These are phyloP conservation scores for Sitta carolinensis DNA, from an alignment of 2,797 vertebrate genomes.

Conservation along the genomic window DNA sequence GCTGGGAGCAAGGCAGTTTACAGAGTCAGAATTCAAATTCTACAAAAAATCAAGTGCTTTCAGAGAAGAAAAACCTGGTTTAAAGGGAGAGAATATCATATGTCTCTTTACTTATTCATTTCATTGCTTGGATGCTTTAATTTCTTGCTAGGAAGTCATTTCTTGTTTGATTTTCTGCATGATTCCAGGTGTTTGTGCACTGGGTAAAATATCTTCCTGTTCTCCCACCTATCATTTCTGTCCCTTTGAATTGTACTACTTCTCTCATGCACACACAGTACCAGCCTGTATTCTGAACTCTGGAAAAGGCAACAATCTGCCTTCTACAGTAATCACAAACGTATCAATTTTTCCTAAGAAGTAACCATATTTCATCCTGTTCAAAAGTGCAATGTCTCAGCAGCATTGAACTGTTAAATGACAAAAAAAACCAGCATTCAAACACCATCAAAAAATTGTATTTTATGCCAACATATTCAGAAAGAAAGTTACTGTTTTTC, in stretches of 20 bases:
- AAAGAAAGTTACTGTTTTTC: background rate
- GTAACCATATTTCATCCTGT: background rate
- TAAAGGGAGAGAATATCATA: background rate
- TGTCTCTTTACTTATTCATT: background rate
- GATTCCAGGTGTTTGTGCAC: background rate
- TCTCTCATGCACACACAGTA: background rate
- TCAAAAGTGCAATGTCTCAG: background rate
- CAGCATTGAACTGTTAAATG: background rate
- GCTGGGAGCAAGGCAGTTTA: background rate
- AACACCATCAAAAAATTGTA: background rate
- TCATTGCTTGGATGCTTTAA: background rate
- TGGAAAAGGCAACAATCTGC: background rate
- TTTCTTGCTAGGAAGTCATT: background rate
- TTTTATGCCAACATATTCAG: background rate
- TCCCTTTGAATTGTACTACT: background rate
- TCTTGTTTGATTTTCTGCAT: conserved; percentile 4
- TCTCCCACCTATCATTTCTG: background rate
- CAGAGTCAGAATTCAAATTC: background rate
- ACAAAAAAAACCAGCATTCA: background rate
- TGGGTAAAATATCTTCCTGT: background rate
- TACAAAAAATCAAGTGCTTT: background rate
- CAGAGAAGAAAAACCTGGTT: background rate
- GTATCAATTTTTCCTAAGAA: background rate
- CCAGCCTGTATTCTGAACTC: background rate
- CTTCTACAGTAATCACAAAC: background rate